Evolutionary conservation across 2,888 invertebrate genomes (phyloP).

Genomic region (Nemapogon koenigi): DNA sequence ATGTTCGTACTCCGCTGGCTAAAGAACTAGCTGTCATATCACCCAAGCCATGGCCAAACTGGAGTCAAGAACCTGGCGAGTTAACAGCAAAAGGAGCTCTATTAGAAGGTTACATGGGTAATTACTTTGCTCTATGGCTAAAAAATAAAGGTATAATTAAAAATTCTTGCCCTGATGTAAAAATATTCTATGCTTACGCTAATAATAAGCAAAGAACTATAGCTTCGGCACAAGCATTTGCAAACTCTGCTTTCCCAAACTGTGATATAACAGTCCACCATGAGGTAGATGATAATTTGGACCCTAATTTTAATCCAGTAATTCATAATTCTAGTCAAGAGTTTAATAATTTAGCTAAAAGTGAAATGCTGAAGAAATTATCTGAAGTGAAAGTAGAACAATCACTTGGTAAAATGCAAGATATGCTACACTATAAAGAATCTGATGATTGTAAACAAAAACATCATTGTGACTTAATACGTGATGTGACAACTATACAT

Average conservation of each 20-base stretch:
- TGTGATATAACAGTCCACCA: conserved; percentile 40
- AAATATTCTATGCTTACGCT: conserved; percentile 39
- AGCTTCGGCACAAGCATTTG: conserved; percentile 39
- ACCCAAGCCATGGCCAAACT: conserved; percentile 36
- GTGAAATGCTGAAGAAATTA: conserved; percentile 33
- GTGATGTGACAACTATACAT: conserved; percentile 28
- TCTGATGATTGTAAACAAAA: conserved; percentile 32
- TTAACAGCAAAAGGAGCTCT: conserved; percentile 36
- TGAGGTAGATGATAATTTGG: conserved; percentile 19
- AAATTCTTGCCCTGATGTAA: conserved; percentile 28
- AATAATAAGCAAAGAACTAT: conserved; percentile 41
- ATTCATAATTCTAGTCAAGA: conserved; percentile 34
- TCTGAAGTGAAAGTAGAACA: conserved; percentile 24
- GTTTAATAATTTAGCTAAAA: conserved; percentile 27
- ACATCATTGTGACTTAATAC: conserved; percentile 32
- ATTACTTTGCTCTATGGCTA: conserved; percentile 37
- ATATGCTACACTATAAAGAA: conserved; percentile 37
- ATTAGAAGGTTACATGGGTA: conserved; percentile 41
- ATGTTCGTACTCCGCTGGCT: conserved; percentile 39
- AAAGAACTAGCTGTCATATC: conserved; percentile 28
- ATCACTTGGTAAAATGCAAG: conserved; percentile 28
- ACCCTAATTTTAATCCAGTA: conserved; percentile 38
- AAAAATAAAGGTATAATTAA: conserved; percentile 25
- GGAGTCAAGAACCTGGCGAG: conserved; percentile 34
- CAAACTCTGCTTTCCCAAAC: conserved; percentile 32